phyloP scores from a whole-genome alignment of 1,140 invertebrate genomes.

The Luehdorfia chinensis region DNA sequence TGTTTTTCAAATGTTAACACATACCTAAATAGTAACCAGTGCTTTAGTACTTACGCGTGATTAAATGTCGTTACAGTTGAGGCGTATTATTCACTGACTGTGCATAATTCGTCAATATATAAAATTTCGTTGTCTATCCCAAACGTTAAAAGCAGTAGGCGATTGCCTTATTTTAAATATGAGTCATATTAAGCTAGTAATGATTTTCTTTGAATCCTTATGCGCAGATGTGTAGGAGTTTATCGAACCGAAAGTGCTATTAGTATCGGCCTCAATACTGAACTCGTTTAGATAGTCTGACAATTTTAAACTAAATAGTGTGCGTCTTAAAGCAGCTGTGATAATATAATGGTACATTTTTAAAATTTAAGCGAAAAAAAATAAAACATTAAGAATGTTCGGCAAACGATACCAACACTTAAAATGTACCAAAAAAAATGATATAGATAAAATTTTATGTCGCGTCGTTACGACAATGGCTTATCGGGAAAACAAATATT shows the following conservation, averaged over 20 bases:
- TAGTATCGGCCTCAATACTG: constrained; percentile 27
- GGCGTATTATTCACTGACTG: neutral
- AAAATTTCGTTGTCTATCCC: too few relatives aligned
- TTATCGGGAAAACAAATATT: too few relatives aligned
- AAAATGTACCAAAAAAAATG: neutral
- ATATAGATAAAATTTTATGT: neutral
- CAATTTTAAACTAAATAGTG: constrained; percentile 1
- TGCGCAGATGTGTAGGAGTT: constrained; percentile 25
- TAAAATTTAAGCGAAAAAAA: too few relatives aligned
- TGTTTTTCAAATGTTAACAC: constrained; percentile 7
- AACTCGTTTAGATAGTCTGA: constrained; percentile 30
- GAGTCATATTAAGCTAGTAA: constrained; percentile 20
- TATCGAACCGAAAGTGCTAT: constrained; percentile 27
- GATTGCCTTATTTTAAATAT: constrained; percentile 7
- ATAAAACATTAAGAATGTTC: neutral
- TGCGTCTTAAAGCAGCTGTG: constrained; percentile 11
- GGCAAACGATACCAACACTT: neutral
- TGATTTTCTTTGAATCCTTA: constrained; percentile 21
- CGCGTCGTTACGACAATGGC: neutral
- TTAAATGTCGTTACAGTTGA: too few relatives aligned
- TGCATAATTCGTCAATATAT: neutral
- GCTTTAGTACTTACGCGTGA: too few relatives aligned
- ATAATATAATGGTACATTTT: constrained; percentile 1
- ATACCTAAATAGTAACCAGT: neutral
- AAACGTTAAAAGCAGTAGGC: too few relatives aligned